Conservation (phyloP, 1,140 invertebrate species). For the Aculops lycopersici region DNA sequence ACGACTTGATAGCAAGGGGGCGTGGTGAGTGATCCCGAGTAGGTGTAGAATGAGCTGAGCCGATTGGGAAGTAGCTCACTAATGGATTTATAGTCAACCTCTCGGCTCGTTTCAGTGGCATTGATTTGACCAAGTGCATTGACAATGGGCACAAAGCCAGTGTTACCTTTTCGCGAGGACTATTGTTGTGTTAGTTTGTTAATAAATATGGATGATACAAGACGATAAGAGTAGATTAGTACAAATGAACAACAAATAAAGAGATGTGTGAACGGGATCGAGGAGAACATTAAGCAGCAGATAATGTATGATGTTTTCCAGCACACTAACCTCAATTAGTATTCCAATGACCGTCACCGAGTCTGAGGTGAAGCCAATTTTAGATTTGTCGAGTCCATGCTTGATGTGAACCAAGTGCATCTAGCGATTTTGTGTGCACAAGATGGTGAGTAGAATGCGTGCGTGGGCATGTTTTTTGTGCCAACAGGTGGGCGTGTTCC, state of each 20-base stretch:
- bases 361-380: background rate
- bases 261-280: no score
- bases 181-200: no score
- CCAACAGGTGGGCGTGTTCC: no score
- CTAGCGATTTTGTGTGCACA: no score
- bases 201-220: no score
- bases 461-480: no score
- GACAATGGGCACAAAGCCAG: background rate
- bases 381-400: background rate
- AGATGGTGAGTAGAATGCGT: no score
- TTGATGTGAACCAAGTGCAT: background rate
- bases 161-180: background rate
- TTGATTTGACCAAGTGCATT: background rate
- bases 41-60: constrained; percentile 15
- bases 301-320: no score
- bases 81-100: background rate
- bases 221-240: no score
- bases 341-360: background rate
- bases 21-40: constrained; percentile 58
- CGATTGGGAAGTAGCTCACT: background rate
- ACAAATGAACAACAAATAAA: no score
- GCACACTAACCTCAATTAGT: background rate
- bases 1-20: constrained; percentile 63
- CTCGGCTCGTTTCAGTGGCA: background rate
- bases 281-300: no score